Conservation (phyloP, 2,113 vertebrate species). For the Macroglossus sobrinus region DNA sequence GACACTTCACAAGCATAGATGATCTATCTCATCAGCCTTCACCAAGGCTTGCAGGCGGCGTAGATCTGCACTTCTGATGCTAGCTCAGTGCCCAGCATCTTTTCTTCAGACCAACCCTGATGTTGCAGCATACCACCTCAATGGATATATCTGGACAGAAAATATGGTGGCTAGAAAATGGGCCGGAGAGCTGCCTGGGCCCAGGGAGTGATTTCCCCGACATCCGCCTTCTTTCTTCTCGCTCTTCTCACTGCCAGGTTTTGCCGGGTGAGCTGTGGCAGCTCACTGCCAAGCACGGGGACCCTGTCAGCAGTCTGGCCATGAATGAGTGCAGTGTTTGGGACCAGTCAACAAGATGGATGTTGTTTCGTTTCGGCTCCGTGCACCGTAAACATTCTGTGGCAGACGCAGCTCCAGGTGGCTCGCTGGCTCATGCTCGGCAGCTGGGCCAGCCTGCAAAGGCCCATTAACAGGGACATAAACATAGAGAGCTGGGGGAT, state of each 20-base stretch:
- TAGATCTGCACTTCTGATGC: neutral
- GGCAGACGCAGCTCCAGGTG: conserved; percentile 68
- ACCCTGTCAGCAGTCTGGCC: conserved; percentile 8
- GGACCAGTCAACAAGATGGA: conserved; percentile 77
- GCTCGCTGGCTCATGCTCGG: conserved; percentile 39
- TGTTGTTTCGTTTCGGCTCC: conserved; percentile 73
- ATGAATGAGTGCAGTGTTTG: conserved; percentile 72
- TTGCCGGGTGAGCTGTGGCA: neutral
- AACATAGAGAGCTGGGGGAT: conserved; percentile 59
- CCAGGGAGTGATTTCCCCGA: neutral
- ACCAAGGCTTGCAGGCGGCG: neutral
- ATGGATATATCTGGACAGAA: neutral
- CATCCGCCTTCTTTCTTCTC: neutral
- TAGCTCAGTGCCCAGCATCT: neutral
- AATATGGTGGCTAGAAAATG: neutral
- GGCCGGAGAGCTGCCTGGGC: neutral
- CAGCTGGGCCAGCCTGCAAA: conserved; percentile 63
- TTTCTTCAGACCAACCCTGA: neutral
- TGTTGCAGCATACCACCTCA: rapidly evolving
- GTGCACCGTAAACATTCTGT: conserved; percentile 66
- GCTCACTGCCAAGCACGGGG: conserved; percentile 45
- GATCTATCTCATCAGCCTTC: neutral
- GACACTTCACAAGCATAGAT: neutral
- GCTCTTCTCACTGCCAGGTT: neutral
- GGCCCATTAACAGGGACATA: conserved; percentile 62